Base-by-base conservation (phyloP, 1,140 invertebrate species). In the Melipona quadrifasciata region DNA sequence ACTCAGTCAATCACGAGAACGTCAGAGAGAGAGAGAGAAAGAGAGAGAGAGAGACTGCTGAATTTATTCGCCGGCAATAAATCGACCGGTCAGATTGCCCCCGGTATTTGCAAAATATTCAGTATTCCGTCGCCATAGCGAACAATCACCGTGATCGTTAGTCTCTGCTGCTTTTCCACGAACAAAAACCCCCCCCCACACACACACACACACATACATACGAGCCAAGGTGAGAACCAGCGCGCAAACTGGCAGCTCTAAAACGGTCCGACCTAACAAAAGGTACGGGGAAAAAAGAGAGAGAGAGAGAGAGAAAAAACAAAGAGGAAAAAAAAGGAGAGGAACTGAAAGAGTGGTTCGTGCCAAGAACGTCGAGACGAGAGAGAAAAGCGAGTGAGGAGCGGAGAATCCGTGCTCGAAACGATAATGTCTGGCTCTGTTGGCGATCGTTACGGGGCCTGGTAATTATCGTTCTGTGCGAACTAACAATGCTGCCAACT, bases 381-480 rank as follows among this genome's bases (percentile, higher is more conserved):
- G 74, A 65, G 74, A 80, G 80, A 84, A 84, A 80, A 82, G 72
- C 67, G 17, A 39, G 10, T 8, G 74, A 79, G 58, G 58, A 55
- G 82, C 47, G 80, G 39, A 83, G 87, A 72, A 80, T 82, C 82
- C 80, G 57, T 68, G 67, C 31, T 53, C 68, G 27, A 64, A 68
- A 87, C 75, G 74, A 89, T 89, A 82, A 80, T 83, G 71, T 78
- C 39, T 39, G 64, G 70, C n/a, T 68, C 87, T 72, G 73, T 82
- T 47, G 57, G 47, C 67, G 65, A 64, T 74, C 80, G 88, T 83
- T 87, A 80, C 88, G 11, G 19, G 51, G 84, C 76, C 77, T 78
- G 73, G 86, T 89, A 93, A 92, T 93, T 92, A 93, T 91, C 91
- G 86, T 91, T 85, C 84, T 90, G 84, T 87, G 78, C 57, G 71